Conservation (phyloP, 2,888 invertebrate genomes). For the Unio pictorum region DNA sequence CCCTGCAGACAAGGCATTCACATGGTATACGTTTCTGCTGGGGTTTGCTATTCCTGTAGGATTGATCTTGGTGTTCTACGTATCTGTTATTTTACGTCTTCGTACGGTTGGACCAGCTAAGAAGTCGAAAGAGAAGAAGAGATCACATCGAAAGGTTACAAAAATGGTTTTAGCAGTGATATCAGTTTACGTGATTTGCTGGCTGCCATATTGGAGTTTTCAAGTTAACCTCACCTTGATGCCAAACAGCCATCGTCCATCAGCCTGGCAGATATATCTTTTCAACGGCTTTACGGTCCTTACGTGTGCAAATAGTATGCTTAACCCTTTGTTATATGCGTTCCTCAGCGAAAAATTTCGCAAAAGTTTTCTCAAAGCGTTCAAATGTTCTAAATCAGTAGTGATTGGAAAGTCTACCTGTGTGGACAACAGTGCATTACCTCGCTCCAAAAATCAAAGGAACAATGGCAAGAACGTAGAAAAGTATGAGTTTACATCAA, state of each 20-base stretch:
- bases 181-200: conserved; percentile 67
- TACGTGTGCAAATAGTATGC: conserved; percentile 68
- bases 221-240: conserved; percentile 60
- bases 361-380: conserved; percentile 68
- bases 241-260: conserved; percentile 9
- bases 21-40: conserved; percentile 67
- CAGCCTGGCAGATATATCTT: conserved; percentile 47
- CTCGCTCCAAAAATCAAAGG: conserved; percentile 39
- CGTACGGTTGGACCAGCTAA: conserved; percentile 64
- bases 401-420: conserved; percentile 47
- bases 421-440: conserved; percentile 58
- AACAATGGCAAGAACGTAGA: conserved; percentile 27
- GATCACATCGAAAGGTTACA: conserved; percentile 66
- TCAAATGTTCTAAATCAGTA: conserved; percentile 57
- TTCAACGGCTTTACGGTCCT: conserved; percentile 66
- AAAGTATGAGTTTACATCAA: conserved; percentile 40
- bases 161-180: conserved; percentile 69
- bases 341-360: conserved; percentile 70
- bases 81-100: conserved; percentile 65
- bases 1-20: conserved; percentile 64
- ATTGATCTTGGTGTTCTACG: conserved; percentile 67
- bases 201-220: conserved; percentile 69
- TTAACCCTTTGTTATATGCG: conserved; percentile 69
- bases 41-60: conserved; percentile 67
- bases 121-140: conserved; percentile 66